Base-by-base conservation (phyloP, 2,888 invertebrate species). In the Luperina testacea region DNA sequence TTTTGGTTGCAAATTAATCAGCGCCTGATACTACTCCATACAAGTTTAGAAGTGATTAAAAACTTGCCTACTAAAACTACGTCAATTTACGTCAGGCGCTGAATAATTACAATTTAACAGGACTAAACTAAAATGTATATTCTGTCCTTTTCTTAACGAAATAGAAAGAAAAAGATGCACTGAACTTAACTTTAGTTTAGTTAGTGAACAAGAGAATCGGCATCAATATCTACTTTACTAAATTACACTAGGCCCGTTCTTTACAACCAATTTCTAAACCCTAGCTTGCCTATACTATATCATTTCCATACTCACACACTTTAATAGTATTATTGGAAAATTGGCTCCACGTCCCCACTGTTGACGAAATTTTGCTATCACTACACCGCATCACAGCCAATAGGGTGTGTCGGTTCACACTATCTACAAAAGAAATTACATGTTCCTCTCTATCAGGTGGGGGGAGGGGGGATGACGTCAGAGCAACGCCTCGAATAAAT, bases 361-460 rank as follows among this genome's bases (percentile, higher is more conserved):
- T 93, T 94, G 94, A 94, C 94, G 92, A 94, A 93, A 93, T 92
- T 93, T 93, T 91, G 91, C 92, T 93, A 95, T 94, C 93, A 92
- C 92, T 92, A 94, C 90, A 92, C 90, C 90, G 87, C 91, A 90
- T 89, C 88, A 86, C 87, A 93, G 91, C 92, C 93, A 94, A 95
- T 94, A 94, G 94, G 94, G 95, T 93, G 95, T 94, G 94, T 93
- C 94, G 92, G 89, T 93, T 94, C 95, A 93, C 95, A 95, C 95
- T 95, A 95, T 95, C 95, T 94, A 95, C 95, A 95, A 96, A 93
- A 96, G 95, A 96, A 96, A 96, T 96, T 96, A 96, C 95, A 93
- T 92, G 93, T 92, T 93, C 93, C 93, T 92, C 92, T 93, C 91
- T 92, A 93, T 93, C 92, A 91, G 91, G 90, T 87, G 90, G 88